Conservation (phyloP, 2,888 invertebrate species). For the Tiphia femorata region DNA sequence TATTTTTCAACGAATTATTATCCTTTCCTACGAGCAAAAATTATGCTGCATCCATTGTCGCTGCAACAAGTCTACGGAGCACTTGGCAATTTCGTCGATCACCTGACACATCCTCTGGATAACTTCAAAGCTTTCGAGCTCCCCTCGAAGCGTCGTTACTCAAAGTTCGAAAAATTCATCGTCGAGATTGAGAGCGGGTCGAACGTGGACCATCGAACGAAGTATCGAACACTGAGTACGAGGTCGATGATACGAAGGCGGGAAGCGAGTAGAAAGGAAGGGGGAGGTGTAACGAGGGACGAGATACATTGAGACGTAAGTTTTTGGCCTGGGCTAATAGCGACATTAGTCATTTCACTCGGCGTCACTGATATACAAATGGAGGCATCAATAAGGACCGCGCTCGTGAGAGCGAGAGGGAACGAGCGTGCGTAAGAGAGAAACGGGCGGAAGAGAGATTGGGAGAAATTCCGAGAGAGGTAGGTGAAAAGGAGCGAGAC, state of each 20-base stretch:
- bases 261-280: background rate
- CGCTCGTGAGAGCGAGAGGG: conserved; percentile 1
- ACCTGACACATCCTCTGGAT: too few relatives aligned
- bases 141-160: too few relatives aligned
- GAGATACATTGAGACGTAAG: conserved; percentile 54
- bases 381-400: conserved; percentile 61
- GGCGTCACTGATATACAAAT: conserved; percentile 62
- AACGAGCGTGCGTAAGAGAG: background rate
- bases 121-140: too few relatives aligned
- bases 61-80: too few relatives aligned
- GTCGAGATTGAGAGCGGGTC: too few relatives aligned
- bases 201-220: too few relatives aligned
- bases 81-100: too few relatives aligned
- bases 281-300: conserved; percentile 29
- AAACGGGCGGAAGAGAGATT: background rate
- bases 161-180: too few relatives aligned
- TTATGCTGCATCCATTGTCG: too few relatives aligned
- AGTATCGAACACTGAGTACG: conserved; percentile 7
- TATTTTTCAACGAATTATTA: too few relatives aligned
- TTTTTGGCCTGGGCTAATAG: conserved; percentile 58
- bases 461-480: background rate
- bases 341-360: conserved; percentile 64
- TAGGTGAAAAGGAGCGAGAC: conserved; percentile 10
- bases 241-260: background rate
- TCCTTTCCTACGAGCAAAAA: too few relatives aligned